Percentiles rank a stretch among this genome's conserved stretches.
These are phyloP conservation scores for Scomber japonicus DNA, from an alignment of 2,113 vertebrate species.

Conservation along the genomic window DNA sequence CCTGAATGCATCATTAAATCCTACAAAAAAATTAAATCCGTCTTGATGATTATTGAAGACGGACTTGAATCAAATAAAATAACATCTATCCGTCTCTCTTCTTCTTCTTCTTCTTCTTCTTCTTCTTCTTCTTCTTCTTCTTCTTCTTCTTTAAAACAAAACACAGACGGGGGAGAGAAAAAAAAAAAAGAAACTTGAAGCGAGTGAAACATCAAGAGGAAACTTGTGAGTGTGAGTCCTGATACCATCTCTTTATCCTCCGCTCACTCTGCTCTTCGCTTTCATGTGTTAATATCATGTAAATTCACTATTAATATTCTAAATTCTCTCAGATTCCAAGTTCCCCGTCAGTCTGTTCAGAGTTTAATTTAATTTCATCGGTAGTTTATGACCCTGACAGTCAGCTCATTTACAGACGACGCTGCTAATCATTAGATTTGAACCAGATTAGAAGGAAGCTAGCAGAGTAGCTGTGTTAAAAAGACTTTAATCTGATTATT, in stretches of 20 bases:
- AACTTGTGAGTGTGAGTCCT: conserved; percentile 26
- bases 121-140: conserved; percentile 11
- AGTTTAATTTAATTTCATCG: conserved; percentile 68
- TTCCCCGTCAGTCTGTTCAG: conserved; percentile 33
- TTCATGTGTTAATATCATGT: conserved; percentile 76
- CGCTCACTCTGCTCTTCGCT: conserved; percentile 33
- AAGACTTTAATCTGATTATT: conserved; percentile 68
- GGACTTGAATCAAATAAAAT: too few relatives aligned
- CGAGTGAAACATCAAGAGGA: conserved; percentile 54
- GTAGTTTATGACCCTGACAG: conserved; percentile 55
- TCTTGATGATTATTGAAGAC: too few relatives aligned
- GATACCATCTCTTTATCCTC: conserved; percentile 60
- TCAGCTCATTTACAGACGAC: conserved; percentile 28
- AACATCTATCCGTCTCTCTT: background rate
- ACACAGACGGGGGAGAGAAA: conserved; percentile 10
- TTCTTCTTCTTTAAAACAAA: conserved; percentile 18
- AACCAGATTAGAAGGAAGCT: conserved; percentile 55
- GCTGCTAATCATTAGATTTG: conserved; percentile 52
- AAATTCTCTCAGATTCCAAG: conserved; percentile 55
- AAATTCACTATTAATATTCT: conserved; percentile 68
- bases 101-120: conserved; percentile 4
- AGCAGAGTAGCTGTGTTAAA: conserved; percentile 17
- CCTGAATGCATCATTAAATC: too few relatives aligned
- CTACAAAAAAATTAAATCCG: too few relatives aligned
- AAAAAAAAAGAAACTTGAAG: too few relatives aligned